Percentiles rank a stretch among this genome's conserved stretches.
phyloP scores from a whole-genome alignment of 2,113 vertebrate genomes.

The Eudyptes chrysolophus region DNA sequence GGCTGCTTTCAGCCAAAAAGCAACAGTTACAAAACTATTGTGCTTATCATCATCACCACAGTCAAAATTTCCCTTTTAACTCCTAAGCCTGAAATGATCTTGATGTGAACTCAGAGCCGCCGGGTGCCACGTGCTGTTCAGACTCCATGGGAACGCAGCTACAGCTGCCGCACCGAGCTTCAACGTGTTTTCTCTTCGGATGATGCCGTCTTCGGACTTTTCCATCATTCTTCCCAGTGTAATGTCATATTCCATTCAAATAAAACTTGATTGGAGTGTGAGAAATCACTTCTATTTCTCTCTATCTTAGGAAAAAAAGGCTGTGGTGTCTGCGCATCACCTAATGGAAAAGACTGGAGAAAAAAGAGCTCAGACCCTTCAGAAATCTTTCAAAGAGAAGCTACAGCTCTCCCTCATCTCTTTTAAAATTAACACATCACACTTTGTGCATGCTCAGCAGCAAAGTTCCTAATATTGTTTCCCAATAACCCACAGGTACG shows the following conservation, averaged over 20 bases:
- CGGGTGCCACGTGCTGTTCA: rapidly evolving
- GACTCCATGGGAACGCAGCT: not conserved
- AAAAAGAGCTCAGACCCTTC: not conserved
- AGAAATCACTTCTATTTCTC: not conserved
- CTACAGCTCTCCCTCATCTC: not conserved
- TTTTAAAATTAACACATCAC: not conserved
- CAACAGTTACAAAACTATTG: not conserved
- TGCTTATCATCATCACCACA: not conserved
- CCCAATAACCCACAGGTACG: too few relatives aligned
- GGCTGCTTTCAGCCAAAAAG: not conserved
- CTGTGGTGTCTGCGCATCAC: rapidly evolving
- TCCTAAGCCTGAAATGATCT: not conserved
- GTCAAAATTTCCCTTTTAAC: not conserved
- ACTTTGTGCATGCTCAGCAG: not conserved
- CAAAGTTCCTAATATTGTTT: rapidly evolving
- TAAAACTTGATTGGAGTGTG: not conserved
- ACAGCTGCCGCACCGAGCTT: not conserved
- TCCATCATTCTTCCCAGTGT: not conserved
- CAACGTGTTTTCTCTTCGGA: rapidly evolving
- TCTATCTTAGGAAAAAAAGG: not conserved
- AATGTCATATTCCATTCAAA: not conserved
- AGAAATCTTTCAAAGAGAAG: not conserved
- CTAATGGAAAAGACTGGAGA: not conserved
- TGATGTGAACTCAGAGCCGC: not conserved
- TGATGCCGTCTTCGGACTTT: not conserved